Evolutionary conservation across 2,888 invertebrate species (phyloP), one percentile per base, ranked within the genome.

Genomic region (Halictus quadricinctus): DNA sequence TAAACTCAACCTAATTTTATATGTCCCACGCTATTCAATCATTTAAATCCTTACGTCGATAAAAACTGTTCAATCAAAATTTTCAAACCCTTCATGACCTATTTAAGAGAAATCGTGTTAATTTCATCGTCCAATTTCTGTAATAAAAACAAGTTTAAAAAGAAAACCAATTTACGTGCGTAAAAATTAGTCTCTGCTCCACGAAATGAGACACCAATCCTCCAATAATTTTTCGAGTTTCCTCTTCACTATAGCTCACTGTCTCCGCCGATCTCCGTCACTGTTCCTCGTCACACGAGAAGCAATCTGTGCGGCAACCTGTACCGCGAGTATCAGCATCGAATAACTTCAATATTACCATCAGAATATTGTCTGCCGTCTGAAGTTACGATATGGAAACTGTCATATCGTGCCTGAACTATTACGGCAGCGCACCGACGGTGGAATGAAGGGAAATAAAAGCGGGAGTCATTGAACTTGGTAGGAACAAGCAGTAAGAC

Each of bases 301-400:
- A 36, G 66, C 66, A 66, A 66, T 66, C 66, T 36, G 29, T 18
- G 29, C 29, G 15, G 66, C 36, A 18, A 66, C 29, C 29, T 18
- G 66, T 66, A 15, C 60, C 25, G 60, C 36, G 66, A 29, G 18
- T 66, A 69, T 50, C 50, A 50, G 21, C 73, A 73, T 73, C 50
- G 50, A 73, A 73, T 73, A 73, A 73, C 73, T 36, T 36, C 18
- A 6, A 15, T 74, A 74, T 41, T 74, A 54, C 54, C 0, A 36
- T 15, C 50, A n/a, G 50, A n/a, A 74, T 50, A 74, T 74, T 54
- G 73, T 54, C 48, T 41, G n/a, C 15, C 36, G 54, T 36, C 50
- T 41, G 15, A 7, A 73, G 50, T 41, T 29, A n/a, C 21, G 7
- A 13, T 54, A 21, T 36, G 73, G 21, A 54, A 54, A 74, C 54